Evolutionary conservation across 2,888 invertebrate genomes (phyloP), one percentile per base, ranked within the genome.

Genomic region (Platycnemis pennipes): DNA sequence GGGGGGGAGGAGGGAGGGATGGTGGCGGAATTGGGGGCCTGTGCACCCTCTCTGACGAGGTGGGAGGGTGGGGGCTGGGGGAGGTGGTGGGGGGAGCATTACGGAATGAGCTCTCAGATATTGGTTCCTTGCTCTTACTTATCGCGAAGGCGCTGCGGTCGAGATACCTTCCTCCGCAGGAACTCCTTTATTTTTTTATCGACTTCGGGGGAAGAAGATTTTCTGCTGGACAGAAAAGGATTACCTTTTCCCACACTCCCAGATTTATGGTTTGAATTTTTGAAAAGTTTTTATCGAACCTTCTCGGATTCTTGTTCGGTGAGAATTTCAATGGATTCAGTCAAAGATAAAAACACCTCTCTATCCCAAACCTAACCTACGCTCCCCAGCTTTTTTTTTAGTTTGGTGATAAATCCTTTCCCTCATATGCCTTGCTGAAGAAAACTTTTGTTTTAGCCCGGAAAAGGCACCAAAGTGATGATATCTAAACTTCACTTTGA

Each of bases 201-300:
- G 77, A 77, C 77, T 77, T 13, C 77, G 22, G 77, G 31, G 8
- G 26, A 77, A n/a, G 31, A 37, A 77, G 77, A 77, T 77, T 77
- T 63, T 77, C 37, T 8, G 77, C 37, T 2, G 77, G 37, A 37
- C 37, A 37, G 77, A 16, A 77, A 37, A 77, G 77, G 77, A 77
- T 77, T 77, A 77, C 77, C 77, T 77, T 77, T 77, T 77, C 77
- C 13, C 77, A 37, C 77, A n/a, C 11, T 77, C 77, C 77, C 77
- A 37, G 77, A 77, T 77, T 77, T 77, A 77, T 77, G 37, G 77
- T 77, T 77, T 77, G 31, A 77, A 77, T 77, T 77, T 77, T 77
- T 77, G 77, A 77, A 63, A 63, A 77, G 77, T 37, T 37, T 77
- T 77, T 77, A 37, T 77, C 37, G 13, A 37, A 2, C 37, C 16